Evolutionary conservation across 2,113 vertebrate genomes (phyloP).

Genomic region (Condylura cristata): DNA sequence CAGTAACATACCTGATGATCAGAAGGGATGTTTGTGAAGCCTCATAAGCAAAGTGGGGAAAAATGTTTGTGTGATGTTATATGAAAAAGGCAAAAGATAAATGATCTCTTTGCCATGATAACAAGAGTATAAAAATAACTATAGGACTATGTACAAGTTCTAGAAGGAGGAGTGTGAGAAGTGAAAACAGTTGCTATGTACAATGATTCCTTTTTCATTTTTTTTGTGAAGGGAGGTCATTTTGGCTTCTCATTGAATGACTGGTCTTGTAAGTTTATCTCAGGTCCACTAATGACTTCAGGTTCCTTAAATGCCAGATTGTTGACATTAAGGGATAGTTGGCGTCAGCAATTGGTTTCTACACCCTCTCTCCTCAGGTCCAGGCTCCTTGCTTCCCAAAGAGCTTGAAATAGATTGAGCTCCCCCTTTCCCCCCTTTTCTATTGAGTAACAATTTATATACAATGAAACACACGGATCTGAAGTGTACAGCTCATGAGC

Average conservation of each 20-base stretch:
- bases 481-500: neutral
- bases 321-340: neutral
- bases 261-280: neutral
- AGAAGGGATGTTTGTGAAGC: neutral
- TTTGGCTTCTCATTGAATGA: neutral
- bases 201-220: neutral
- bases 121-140: neutral
- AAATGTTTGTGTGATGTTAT: neutral
- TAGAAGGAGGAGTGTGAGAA: neutral
- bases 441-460: neutral
- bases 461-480: neutral
- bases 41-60: neutral
- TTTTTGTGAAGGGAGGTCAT: neutral
- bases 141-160: neutral
- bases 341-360: neutral
- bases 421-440: neutral
- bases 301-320: neutral
- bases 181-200: neutral
- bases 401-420: neutral
- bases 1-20: neutral
- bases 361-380: neutral
- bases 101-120: neutral
- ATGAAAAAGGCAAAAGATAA: neutral
- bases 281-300: neutral
- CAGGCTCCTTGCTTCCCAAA: rapidly evolving